Evolutionary conservation across 2,113 vertebrate genomes (phyloP).

Genomic region (Bostrychus sinensis): DNA sequence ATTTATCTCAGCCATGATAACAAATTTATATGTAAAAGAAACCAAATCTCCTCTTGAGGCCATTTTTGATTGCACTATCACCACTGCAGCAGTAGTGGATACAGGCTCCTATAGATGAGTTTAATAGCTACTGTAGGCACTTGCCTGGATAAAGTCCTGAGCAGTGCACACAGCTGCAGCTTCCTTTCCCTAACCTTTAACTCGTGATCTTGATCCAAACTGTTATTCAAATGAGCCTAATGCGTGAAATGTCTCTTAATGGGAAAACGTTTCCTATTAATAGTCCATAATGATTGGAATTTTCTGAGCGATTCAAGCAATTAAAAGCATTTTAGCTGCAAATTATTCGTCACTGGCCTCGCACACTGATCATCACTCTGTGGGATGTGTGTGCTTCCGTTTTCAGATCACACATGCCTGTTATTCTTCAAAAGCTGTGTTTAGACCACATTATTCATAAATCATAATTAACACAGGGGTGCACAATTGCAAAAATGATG

Average conservation of each 20-base stretch:
- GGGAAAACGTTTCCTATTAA: constrained; percentile 55
- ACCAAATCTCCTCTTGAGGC: constrained; percentile 34
- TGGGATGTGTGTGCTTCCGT: constrained; percentile 17
- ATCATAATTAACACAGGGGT: constrained; percentile 39
- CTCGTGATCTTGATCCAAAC: constrained; percentile 22
- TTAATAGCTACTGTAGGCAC: constrained; percentile 10
- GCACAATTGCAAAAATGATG: background rate
- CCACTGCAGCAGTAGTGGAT: constrained; percentile 23
- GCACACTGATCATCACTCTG: constrained; percentile 13
- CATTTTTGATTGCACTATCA: constrained; percentile 29
- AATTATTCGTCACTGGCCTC: constrained; percentile 59
- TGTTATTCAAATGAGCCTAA: constrained; percentile 34
- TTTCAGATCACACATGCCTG: constrained; percentile 41
- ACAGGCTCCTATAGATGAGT: constrained; percentile 8
- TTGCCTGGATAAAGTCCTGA: constrained; percentile 20
- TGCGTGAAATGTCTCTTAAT: constrained; percentile 65
- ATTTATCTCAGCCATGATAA: constrained; percentile 22
- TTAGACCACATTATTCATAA: constrained; percentile 28
- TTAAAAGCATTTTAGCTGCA: constrained; percentile 63
- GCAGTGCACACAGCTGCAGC: constrained; percentile 11
- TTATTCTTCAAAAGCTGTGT: constrained; percentile 37
- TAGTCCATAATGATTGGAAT: constrained; percentile 59
- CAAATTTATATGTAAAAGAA: constrained; percentile 30
- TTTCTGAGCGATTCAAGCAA: constrained; percentile 67
- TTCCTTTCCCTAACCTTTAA: constrained; percentile 4